These are phyloP conservation scores for Pterophyllum scalare DNA, from an alignment of 2,113 vertebrate species.

Conservation along the genomic window DNA sequence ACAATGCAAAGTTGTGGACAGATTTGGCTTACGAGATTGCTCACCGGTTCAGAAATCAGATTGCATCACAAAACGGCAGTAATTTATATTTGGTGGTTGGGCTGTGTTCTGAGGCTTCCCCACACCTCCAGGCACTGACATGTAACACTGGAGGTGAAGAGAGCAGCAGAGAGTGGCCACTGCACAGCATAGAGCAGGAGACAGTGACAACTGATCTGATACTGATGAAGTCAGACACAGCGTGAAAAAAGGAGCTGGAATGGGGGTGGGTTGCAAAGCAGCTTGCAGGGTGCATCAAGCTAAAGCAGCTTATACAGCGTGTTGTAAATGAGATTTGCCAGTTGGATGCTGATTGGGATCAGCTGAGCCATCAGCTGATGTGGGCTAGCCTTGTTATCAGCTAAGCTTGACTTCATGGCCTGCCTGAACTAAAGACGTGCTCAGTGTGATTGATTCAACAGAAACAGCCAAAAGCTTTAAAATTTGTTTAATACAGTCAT, in stretches of 20 bases:
- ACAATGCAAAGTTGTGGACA: neutral
- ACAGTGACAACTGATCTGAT: neutral
- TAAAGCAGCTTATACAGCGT: neutral
- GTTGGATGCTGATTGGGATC: neutral
- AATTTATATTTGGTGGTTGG: neutral
- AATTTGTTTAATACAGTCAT: neutral
- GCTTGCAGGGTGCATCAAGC: neutral
- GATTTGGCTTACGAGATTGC: neutral
- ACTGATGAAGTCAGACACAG: neutral
- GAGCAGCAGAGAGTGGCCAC: neutral
- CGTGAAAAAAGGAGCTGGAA: neutral
- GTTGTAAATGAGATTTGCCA: neutral
- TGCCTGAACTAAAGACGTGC: neutral
- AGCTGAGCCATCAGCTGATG: conserved; percentile 5
- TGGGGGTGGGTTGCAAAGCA: conserved; percentile 2
- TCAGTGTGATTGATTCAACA: neutral
- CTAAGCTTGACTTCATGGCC: neutral
- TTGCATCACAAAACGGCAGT: neutral
- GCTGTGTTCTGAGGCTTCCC: neutral
- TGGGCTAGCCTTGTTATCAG: neutral
- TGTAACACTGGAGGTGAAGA: neutral
- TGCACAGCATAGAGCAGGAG: neutral
- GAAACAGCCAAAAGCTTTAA: neutral
- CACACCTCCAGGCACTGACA: neutral
- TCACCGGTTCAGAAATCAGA: neutral